Conservation (phyloP, 2,797 vertebrate genomes). For the Chlorospingus flavigularis region DNA sequence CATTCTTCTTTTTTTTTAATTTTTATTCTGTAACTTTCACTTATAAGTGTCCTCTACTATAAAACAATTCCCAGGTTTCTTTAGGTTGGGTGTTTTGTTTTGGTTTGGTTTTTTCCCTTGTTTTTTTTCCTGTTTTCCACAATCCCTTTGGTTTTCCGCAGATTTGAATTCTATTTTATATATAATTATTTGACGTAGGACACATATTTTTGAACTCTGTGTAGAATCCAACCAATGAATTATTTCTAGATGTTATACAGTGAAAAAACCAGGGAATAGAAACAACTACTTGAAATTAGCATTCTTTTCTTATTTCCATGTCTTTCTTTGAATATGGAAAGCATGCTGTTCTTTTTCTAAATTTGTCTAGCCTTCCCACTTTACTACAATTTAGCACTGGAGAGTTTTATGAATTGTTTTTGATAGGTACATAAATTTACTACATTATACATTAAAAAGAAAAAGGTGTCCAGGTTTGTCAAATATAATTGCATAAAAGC, state of each 20-base stretch:
- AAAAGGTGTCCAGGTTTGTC: slow-evolving; percentile 15
- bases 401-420: slow-evolving; percentile 16
- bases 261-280: background rate
- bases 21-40: background rate
- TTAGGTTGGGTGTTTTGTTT: background rate
- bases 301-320: background rate
- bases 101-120: background rate
- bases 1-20: background rate
- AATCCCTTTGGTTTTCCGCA: background rate
- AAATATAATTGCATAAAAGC: slow-evolving; percentile 61
- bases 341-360: background rate
- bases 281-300: background rate
- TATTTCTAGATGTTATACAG: background rate
- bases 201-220: background rate
- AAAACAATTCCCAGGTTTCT: background rate
- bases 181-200: background rate
- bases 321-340: slow-evolving; percentile 1
- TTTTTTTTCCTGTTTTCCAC: background rate
- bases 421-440: slow-evolving; percentile 48
- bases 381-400: background rate
- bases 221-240: background rate
- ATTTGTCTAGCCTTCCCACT: background rate
- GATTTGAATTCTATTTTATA: background rate
- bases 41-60: background rate
- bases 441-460: slow-evolving; percentile 16